A percentile compares a stretch with the other conserved stretches of the same genome.
Evolutionary conservation across 2,888 invertebrate species (phyloP).

Genomic region (Cistogaster globosa): DNA sequence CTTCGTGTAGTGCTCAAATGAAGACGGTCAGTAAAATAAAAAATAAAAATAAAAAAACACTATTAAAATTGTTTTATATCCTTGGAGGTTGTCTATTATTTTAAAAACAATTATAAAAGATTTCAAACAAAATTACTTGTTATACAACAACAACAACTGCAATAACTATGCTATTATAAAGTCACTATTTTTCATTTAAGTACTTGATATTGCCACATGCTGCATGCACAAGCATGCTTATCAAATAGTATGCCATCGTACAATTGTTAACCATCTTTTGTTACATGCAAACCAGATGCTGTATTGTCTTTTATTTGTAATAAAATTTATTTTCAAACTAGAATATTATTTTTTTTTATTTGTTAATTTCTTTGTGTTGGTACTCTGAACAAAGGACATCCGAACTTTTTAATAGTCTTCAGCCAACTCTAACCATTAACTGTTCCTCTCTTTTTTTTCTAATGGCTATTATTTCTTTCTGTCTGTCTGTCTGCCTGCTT

Average conservation of each 20-base stretch:
- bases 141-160: constrained; percentile 7
- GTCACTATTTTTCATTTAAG: constrained; percentile 50
- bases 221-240: constrained; percentile 31
- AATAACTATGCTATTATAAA: constrained; percentile 28
- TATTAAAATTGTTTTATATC: constrained; percentile 67
- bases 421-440: constrained; percentile 20
- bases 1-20: not conserved
- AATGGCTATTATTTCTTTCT: constrained; percentile 21
- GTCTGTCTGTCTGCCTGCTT: constrained; percentile 1
- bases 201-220: constrained; percentile 19
- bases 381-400: constrained; percentile 73
- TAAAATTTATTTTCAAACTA: constrained; percentile 81
- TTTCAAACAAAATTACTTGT: constrained; percentile 51
- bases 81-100: constrained; percentile 67
- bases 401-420: constrained; percentile 72
- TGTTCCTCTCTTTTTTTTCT: constrained; percentile 15
- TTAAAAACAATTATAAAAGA: constrained; percentile 71
- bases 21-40: constrained; percentile 12
- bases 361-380: constrained; percentile 25
- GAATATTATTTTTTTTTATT: constrained; percentile 31
- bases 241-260: constrained; percentile 36
- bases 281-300: constrained; percentile 75
- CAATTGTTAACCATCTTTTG: constrained; percentile 70
- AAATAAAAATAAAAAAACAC: not conserved
- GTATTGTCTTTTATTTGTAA: constrained; percentile 70